Base-by-base conservation (phyloP, 2,113 vertebrate species). In the Atherinomorus stipes region DNA sequence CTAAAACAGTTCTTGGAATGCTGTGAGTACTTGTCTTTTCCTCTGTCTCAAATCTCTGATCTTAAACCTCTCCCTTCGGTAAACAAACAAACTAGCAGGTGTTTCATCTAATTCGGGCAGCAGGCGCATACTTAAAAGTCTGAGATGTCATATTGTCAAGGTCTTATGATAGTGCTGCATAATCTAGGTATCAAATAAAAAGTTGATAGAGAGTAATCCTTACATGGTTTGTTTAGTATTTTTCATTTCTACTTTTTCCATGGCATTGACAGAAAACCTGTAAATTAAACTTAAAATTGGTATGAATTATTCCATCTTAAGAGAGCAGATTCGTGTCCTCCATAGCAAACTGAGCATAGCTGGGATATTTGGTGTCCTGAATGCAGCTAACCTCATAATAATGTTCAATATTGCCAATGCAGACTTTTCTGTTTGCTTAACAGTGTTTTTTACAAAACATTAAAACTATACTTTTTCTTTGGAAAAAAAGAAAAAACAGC, bases 1-100 rank as follows among this genome's bases (percentile, higher is more conserved):
- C 88, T 98, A 47, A 96, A 95, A 87, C 97, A 98, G 80, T 99
- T 98, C 93, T 89, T 99, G 85, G 95, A 98, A 80, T 98, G 96
- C 81, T 96, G 97, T 99, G 93, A 98, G 97, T 99, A 85, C 78
- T 64, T 38, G 34, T 81, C 47, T 84, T 38, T 69, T 69, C 76
- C 57, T 64, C 57, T 42, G n/a, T 68, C 23, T 18, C 57, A 2
- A 45, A 62, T 57, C 68, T 72, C 61, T 77, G 67, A 77, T 78
- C 54, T 37, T 2, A 40, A 11, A 9, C 40, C 58, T 68, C 31
- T 64, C 23, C 22, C 34, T 56, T 71, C 31, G 64, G 53, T 54
- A 76, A 80, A 79, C 40, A 77, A 62, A 77, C 31, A 47, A 34
- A 50, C 21, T 62, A 38, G 54, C 19, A 1, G 15, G 28, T 23